Evolutionary conservation across 2,797 vertebrate genomes (phyloP).

Genomic region (Parauchenoglanis punctatus): DNA sequence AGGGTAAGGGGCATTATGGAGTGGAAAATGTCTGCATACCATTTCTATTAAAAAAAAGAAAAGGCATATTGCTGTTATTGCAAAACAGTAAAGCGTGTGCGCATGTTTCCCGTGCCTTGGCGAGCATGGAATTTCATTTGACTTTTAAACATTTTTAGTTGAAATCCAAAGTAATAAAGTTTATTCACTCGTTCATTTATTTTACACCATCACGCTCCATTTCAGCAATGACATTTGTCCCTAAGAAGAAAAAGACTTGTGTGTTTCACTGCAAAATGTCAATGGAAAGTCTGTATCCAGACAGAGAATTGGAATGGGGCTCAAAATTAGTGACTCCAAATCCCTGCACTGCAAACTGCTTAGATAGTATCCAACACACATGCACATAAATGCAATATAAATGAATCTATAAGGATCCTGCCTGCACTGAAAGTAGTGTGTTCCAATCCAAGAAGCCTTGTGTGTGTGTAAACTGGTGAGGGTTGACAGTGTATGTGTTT

Average conservation of each 20-base stretch:
- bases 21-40: background rate
- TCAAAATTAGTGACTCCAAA: background rate
- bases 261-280: background rate
- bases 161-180: background rate
- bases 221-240: background rate
- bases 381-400: background rate
- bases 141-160: background rate
- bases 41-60: no score
- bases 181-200: background rate
- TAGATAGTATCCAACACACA: background rate
- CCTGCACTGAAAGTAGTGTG: background rate
- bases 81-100: background rate
- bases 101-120: background rate
- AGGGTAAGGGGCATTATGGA: background rate
- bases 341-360: background rate
- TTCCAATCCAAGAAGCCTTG: constrained; percentile 11
- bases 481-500: constrained; percentile 39
- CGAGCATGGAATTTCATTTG: background rate
- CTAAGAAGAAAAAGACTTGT: background rate
- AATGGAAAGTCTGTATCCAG: background rate
- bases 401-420: background rate
- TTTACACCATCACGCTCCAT: background rate
- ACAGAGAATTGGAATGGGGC: background rate
- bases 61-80: background rate
- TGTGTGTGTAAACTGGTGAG: constrained; percentile 1